These are phyloP conservation scores for Danio kyathit DNA, from an alignment of 2,797 vertebrate genomes.

Conservation along the genomic window DNA sequence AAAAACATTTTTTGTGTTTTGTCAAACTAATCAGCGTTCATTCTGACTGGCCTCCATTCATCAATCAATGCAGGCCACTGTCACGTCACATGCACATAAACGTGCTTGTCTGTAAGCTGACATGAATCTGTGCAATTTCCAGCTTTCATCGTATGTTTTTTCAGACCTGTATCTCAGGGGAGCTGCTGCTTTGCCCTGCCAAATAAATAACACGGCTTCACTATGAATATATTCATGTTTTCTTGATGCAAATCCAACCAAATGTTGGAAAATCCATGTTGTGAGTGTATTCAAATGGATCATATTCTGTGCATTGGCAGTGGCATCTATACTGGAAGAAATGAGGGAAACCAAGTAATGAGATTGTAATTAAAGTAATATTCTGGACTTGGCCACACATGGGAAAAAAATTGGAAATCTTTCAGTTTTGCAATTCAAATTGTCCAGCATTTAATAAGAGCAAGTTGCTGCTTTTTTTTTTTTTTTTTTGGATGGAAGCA, in stretches of 20 bases:
- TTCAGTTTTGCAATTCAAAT: no score
- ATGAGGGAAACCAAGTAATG: background rate
- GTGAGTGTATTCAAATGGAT: background rate
- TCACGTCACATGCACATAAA: background rate
- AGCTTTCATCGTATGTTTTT: background rate
- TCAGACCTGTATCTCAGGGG: background rate
- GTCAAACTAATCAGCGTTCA: background rate
- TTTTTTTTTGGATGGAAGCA: no score
- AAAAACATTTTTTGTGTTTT: no score
- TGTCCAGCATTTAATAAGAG: no score
- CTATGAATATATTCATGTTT: background rate
- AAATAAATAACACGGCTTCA: background rate
- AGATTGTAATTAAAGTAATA: background rate
- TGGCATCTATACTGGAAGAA: background rate
- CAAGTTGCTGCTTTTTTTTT: no score
- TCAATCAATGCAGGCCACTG: background rate
- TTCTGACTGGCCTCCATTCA: background rate
- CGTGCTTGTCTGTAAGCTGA: background rate
- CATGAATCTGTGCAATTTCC: background rate
- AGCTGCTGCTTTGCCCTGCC: conserved; percentile 6
- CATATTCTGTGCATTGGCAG: background rate
- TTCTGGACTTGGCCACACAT: background rate
- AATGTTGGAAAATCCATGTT: background rate
- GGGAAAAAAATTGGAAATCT: no score
- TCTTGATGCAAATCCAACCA: background rate